Conservation (phyloP, 1,140 invertebrate species). For the Microplitis demolitor region DNA sequence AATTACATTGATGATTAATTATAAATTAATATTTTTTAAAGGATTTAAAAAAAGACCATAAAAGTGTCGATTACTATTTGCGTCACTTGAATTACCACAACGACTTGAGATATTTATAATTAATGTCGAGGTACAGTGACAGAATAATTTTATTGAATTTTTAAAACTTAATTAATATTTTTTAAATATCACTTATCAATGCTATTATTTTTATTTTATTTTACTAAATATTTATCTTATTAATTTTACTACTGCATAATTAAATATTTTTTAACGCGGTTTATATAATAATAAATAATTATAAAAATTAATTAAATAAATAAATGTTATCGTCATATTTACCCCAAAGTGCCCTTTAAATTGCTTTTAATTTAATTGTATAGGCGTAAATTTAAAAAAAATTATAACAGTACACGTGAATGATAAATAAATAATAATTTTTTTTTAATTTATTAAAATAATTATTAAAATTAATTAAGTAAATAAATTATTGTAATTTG, state of each 20-base stretch:
- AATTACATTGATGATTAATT: neutral
- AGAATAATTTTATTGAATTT: neutral
- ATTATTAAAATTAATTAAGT: neutral
- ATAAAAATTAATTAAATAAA: neutral
- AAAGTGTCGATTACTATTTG: conserved; percentile 13
- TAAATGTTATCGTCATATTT: conserved; percentile 40
- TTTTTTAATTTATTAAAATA: neutral
- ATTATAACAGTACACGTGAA: neutral
- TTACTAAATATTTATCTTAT: neutral
- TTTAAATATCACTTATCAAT: neutral
- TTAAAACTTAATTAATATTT: too few species aligned
- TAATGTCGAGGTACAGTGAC: too few species aligned
- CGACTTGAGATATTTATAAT: conserved; percentile 13
- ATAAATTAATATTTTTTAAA: neutral
- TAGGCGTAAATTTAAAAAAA: conserved; percentile 1
- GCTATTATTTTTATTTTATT: neutral
- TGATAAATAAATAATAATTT: neutral
- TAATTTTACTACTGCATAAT: neutral
- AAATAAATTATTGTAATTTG: neutral
- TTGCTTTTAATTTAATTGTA: conserved; percentile 25
- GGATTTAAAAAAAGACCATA: neutral
- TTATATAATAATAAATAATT: too few species aligned
- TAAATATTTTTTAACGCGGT: neutral
- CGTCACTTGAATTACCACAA: conserved; percentile 25
- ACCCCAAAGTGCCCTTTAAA: conserved; percentile 37